A percentile compares a stretch with the other conserved stretches of the same genome.
These are phyloP conservation scores for Hydrochoerus hydrochaeris DNA, from an alignment of 2,113 vertebrate species.

Conservation along the genomic window DNA sequence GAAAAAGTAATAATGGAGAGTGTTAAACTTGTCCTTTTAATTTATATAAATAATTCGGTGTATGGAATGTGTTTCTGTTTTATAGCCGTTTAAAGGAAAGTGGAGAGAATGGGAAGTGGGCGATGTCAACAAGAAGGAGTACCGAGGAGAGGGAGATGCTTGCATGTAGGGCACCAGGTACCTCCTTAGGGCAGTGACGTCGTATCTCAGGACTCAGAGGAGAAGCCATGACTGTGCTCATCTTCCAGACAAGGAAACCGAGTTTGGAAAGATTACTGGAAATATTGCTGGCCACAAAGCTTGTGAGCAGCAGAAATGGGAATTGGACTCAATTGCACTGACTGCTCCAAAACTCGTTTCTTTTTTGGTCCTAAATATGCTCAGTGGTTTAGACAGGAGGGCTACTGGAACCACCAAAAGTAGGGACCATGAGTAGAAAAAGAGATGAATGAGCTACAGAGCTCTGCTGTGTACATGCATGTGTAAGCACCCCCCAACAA, in stretches of 20 bases:
- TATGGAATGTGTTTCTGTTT: not conserved
- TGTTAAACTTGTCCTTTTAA: not conserved
- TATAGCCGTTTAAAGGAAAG: not conserved
- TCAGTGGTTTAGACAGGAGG: not conserved
- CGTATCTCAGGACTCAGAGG: too few species aligned
- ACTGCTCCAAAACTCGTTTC: not conserved
- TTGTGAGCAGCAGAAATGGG: not conserved
- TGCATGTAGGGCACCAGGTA: not conserved
- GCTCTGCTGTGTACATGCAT: rapidly evolving
- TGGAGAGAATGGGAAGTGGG: not conserved
- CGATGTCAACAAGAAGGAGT: not conserved
- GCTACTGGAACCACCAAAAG: too few species aligned
- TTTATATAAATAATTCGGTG: slow-evolving; percentile 11
- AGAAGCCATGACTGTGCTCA: rapidly evolving
- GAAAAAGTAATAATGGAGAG: not conserved
- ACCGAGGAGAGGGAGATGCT: not conserved
- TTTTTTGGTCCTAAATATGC: not conserved
- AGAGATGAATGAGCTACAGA: not conserved
- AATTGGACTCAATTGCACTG: not conserved
- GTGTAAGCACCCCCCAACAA: too few species aligned
- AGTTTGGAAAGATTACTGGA: not conserved
- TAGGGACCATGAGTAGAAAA: not conserved
- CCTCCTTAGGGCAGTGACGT: not conserved
- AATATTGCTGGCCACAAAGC: not conserved
- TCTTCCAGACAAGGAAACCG: not conserved